Evolutionary conservation across 2,113 vertebrate species (phyloP).

Genomic region (Notothenia coriiceps): DNA sequence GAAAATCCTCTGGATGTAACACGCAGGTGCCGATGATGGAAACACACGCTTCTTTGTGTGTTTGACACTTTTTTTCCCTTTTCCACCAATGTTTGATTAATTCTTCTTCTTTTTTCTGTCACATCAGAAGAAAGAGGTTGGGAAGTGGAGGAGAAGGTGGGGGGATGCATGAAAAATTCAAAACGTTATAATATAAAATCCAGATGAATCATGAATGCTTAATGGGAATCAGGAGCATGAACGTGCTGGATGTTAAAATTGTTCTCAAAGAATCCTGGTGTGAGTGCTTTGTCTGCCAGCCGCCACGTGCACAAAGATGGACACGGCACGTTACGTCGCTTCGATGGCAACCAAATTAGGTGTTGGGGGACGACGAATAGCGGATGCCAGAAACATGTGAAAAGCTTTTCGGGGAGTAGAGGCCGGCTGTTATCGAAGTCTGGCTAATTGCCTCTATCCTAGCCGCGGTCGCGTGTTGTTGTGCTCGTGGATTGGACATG

Average conservation of each 20-base stretch:
- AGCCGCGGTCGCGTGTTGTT: slow-evolving; percentile 58
- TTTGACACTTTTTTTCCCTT: slow-evolving; percentile 54
- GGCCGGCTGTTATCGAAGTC: slow-evolving; percentile 70
- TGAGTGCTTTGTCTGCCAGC: slow-evolving; percentile 36
- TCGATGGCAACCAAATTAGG: slow-evolving; percentile 54
- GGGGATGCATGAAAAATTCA: slow-evolving; percentile 83
- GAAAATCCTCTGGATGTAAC: slow-evolving; percentile 29
- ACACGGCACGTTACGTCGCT: slow-evolving; percentile 31
- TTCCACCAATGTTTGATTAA: slow-evolving; percentile 72
- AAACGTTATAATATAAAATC: slow-evolving; percentile 84
- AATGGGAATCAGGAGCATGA: slow-evolving; percentile 75
- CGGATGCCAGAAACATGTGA: slow-evolving; percentile 73
- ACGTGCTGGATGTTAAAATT: slow-evolving; percentile 69
- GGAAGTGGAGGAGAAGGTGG: slow-evolving; percentile 1
- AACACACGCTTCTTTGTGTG: slow-evolving; percentile 33
- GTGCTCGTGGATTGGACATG: slow-evolving; percentile 60
- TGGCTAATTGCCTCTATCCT: slow-evolving; percentile 72
- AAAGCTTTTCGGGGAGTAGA: slow-evolving; percentile 71
- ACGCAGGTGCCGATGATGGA: slow-evolving; percentile 61
- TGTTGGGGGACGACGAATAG: slow-evolving; percentile 64
- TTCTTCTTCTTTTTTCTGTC: slow-evolving; percentile 58
- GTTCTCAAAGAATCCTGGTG: slow-evolving; percentile 64
- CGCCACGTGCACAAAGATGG: slow-evolving; percentile 31
- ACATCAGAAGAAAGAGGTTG: slow-evolving; percentile 60
- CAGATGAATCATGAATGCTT: slow-evolving; percentile 86